Percentiles rank a stretch among this genome's conserved stretches.
Evolutionary conservation across 2,888 invertebrate genomes (phyloP).

Genomic region (Aphidius colemani): DNA sequence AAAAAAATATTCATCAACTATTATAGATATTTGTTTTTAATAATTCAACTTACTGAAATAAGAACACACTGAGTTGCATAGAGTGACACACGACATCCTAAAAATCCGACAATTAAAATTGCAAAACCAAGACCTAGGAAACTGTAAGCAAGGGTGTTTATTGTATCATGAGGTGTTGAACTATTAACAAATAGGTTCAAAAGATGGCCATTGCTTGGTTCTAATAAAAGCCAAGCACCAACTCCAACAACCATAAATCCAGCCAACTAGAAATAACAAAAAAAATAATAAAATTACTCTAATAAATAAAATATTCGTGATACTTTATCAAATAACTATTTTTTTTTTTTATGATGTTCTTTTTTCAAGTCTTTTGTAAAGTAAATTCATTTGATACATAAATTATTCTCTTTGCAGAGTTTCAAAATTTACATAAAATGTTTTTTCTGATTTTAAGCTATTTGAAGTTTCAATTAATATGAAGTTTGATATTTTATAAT

Average conservation of each 20-base stretch:
- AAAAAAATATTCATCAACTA: not conserved
- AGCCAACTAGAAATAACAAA: constrained; percentile 58
- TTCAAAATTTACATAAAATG: no score
- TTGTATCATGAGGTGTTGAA: constrained; percentile 57
- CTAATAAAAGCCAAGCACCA: constrained; percentile 64
- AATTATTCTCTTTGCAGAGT: no score
- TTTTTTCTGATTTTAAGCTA: not conserved
- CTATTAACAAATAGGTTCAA: constrained; percentile 62
- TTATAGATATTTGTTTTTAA: not conserved
- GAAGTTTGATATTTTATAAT: not conserved
- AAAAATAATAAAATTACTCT: constrained; percentile 12
- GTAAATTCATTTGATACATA: no score
- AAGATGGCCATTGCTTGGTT: constrained; percentile 62
- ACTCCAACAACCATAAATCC: constrained; percentile 64
- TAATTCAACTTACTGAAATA: constrained; percentile 43
- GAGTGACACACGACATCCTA: constrained; percentile 66
- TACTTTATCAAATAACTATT: not conserved
- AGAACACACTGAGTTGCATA: constrained; percentile 60
- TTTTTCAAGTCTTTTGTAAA: no score
- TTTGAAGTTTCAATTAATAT: not conserved
- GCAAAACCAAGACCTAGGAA: constrained; percentile 63
- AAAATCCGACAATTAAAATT: constrained; percentile 64
- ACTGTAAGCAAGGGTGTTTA: constrained; percentile 62
- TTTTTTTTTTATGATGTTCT: not conserved
- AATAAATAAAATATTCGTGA: not conserved